Base-by-base conservation (phyloP, 2,797 vertebrate species). In the Myotis vivesi region DNA sequence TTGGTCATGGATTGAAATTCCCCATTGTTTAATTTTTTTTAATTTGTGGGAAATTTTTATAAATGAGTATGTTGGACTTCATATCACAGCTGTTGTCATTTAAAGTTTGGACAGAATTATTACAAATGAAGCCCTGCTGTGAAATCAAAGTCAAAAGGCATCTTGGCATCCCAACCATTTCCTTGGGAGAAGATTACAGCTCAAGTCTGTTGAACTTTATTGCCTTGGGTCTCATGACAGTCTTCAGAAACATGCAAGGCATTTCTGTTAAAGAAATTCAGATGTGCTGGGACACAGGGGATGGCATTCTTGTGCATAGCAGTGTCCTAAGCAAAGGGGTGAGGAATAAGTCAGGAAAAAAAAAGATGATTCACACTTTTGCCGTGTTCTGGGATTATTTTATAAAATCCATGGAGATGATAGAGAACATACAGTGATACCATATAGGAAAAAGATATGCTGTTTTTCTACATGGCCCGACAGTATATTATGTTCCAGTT, bases 101-200 rank as follows among this genome's bases (percentile, higher is more conserved):
- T 99, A 98, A 98, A 97, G 97, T 98, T 98, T 98, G 98, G 98
- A 98, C 96, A 99, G 98, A 98, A 97, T 98, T 98, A 98, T 97
- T 98, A 98, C 98, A 98, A 99, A 98, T 98, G 98, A 98, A 99
- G 98, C 98, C 99, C 99, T 99, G 99, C 99, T 99, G 99, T 98
- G 99, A 98, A 99, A 98, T 98, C 97, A 98, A 98, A 98, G 98
- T 98, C 98, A 97, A 97, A 98, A 98, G 98, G 98, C 98, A 98
- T 99, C 98, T 98, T 99, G 99, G 99, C 99, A 99, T 99, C 98
- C 98, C 98, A 99, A 98, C 98, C 99, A 99, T 99, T 99, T 99
- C 99, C 99, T 99, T 99, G 98, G 97, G 98, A 99, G 98, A 99
- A 99, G 99, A 99, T 99, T 99, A 99, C 98, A 98, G 98, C 98